Evolutionary conservation across 2,113 vertebrate species (phyloP), one percentile per base, ranked within the genome.

Genomic region (Caranx melampygus): DNA sequence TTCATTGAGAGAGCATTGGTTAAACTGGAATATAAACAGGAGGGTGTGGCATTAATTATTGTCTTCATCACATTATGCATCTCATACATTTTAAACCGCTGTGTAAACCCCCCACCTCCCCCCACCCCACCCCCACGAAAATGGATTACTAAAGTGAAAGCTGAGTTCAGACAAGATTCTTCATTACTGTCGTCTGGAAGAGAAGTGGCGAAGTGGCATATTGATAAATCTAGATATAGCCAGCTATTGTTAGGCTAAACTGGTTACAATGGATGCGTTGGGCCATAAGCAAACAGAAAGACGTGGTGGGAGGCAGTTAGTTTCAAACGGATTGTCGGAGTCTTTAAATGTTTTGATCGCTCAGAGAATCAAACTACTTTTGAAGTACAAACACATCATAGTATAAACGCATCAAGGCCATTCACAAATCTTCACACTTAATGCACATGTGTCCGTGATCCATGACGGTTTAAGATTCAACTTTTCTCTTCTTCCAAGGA

Each of bases 21-120:
- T 13, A 57, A 54, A 72, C 6, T 31, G 35, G 59, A 63, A 68
- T 59, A 54, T 59, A 60, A 78, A 81, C 44, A 20, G 60, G 70
- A 47, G 57, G 74, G 85, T 37, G 82, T 65, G 73, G 40, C 58
- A 81, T 40, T 72, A 58, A 82, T 88, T 58, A 68, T n/a, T 21
- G 31, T 21, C 55, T 49, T 15, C 42, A 21, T 40, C 45, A 62
- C 42, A 20, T 79, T 61, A 59, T 67, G 72, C 64, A 21, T 55
- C 76, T 77, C 42, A 82, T 77, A 35, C 74, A 79, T 86, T 72
- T 69, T 71, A 79, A 85, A 74, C 35, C 26, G 55, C 33, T 63
- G 62, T 37, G 47, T 18, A 76, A 82, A 72, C 37, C 42, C 42
- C 66, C 21, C 49, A 42, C 3, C n/a, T n/a, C n/a, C n/a, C n/a